These are phyloP conservation scores for Labia minor DNA, from an alignment of 2,888 invertebrate species.

Conservation along the genomic window DNA sequence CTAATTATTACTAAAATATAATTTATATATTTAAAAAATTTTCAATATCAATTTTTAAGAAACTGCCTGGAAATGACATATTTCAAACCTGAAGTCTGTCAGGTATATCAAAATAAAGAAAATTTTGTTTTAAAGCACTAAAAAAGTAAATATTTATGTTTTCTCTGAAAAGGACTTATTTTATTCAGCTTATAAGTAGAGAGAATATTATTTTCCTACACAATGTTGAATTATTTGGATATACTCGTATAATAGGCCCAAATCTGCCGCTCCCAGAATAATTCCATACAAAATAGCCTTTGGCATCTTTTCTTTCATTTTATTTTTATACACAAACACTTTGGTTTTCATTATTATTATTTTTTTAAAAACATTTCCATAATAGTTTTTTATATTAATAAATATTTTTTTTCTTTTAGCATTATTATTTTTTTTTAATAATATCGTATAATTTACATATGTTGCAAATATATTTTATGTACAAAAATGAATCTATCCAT, in stretches of 20 bases:
- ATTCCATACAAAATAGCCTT: conserved; percentile 1
- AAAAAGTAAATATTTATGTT: too few relatives aligned
- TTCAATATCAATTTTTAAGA: too few relatives aligned
- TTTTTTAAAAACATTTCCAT: neutral
- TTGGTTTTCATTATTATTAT: neutral
- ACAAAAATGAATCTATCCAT: neutral
- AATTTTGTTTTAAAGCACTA: too few relatives aligned
- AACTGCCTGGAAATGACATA: too few relatives aligned
- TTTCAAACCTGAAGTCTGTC: too few relatives aligned
- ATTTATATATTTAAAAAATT: too few relatives aligned
- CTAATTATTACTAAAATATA: too few relatives aligned
- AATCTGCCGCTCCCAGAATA: neutral
- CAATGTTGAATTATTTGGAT: neutral
- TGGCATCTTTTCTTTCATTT: neutral
- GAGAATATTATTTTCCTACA: neutral
- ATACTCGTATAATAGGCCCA: neutral
- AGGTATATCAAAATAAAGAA: too few relatives aligned
- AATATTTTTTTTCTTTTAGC: neutral
- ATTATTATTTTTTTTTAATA: neutral
- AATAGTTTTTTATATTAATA: too few relatives aligned
- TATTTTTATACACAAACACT: neutral
- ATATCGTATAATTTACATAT: neutral
- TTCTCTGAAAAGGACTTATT: neutral
- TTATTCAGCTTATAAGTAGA: neutral
- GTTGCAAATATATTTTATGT: neutral